Percentiles rank a stretch among this genome's conserved stretches.
phyloP scores from a whole-genome alignment of 1,140 invertebrate species.

The Drosophila tani region DNA sequence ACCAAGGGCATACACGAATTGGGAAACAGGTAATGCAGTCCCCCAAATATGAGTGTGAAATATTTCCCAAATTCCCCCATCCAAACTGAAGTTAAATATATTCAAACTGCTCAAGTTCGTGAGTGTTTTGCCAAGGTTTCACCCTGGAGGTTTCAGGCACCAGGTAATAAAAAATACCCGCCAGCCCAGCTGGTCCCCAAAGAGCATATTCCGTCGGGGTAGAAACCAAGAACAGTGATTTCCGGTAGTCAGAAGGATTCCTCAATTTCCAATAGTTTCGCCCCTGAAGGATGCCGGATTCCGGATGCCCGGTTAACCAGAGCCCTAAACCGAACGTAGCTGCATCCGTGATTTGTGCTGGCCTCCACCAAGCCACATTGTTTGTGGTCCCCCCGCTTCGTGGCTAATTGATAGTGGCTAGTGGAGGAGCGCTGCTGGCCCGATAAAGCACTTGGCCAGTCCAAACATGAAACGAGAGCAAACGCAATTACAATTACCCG shows the following conservation, averaged over 20 bases:
- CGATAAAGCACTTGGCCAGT: constrained; percentile 40
- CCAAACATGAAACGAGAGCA: constrained; percentile 36
- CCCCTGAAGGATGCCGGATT: constrained; percentile 3
- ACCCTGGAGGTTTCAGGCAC: not conserved
- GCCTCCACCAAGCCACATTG: constrained; percentile 22
- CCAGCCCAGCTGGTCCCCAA: not conserved
- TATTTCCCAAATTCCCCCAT: not conserved
- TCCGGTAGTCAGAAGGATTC: not conserved
- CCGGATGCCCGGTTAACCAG: not conserved
- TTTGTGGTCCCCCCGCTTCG: constrained; percentile 5
- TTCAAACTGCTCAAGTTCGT: constrained; percentile 4
- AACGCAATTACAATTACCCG: constrained; percentile 72
- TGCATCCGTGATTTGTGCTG: constrained; percentile 19
- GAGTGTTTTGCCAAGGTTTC: not conserved
- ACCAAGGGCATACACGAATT: not conserved
- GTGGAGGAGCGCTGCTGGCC: constrained; percentile 12
- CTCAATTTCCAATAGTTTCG: constrained; percentile 2
- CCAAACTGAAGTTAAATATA: not conserved
- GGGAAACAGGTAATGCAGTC: constrained; percentile 15
- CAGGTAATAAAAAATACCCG: constrained; percentile 7
- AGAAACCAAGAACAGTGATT: constrained; percentile 4
- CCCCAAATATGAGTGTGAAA: not conserved
- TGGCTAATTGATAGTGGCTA: constrained; percentile 42
- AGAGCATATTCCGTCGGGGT: constrained; percentile 1
- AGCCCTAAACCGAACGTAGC: constrained; percentile 7